Conservation (phyloP, 1,140 invertebrate genomes). For the Apocrypta bakeri region DNA sequence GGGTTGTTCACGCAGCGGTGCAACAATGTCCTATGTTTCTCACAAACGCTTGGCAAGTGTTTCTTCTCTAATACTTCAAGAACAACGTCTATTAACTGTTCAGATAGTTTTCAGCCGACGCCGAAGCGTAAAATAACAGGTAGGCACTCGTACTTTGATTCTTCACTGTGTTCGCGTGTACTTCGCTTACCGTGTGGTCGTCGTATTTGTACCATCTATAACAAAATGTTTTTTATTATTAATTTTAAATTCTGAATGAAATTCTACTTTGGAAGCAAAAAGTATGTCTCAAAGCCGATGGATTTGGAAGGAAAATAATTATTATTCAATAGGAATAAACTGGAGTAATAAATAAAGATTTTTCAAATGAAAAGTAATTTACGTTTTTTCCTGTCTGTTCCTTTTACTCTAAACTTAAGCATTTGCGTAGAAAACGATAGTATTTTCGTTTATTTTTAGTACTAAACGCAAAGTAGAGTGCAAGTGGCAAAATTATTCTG, state of each 20-base stretch:
- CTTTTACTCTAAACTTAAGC: too few species aligned
- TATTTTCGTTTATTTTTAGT: too few species aligned
- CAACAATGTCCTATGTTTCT: slow-evolving; percentile 19
- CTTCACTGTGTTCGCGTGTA: slow-evolving; percentile 81
- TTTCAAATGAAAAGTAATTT: too few species aligned
- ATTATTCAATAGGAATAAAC: too few species aligned
- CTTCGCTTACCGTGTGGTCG: slow-evolving; percentile 87
- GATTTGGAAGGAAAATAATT: too few species aligned
- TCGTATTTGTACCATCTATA: slow-evolving; percentile 93
- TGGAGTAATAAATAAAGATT: too few species aligned
- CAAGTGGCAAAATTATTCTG: too few species aligned
- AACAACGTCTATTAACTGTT: slow-evolving; percentile 39
- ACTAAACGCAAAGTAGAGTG: too few species aligned
- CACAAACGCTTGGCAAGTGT: neutral
- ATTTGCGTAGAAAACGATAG: too few species aligned
- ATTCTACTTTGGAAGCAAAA: too few species aligned
- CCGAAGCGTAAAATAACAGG: slow-evolving; percentile 84
- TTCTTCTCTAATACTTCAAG: neutral
- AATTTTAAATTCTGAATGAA: too few species aligned
- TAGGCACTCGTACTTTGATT: slow-evolving; percentile 82
- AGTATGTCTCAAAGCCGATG: neutral
- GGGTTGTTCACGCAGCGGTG: neutral
- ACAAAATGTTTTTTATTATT: slow-evolving; percentile 49
- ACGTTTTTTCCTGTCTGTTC: too few species aligned
- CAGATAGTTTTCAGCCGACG: slow-evolving; percentile 29